Percentiles rank a stretch among this genome's conserved stretches.
These are phyloP conservation scores for Heteromurus nitidus DNA, from an alignment of 2,888 invertebrate species.

Conservation along the genomic window DNA sequence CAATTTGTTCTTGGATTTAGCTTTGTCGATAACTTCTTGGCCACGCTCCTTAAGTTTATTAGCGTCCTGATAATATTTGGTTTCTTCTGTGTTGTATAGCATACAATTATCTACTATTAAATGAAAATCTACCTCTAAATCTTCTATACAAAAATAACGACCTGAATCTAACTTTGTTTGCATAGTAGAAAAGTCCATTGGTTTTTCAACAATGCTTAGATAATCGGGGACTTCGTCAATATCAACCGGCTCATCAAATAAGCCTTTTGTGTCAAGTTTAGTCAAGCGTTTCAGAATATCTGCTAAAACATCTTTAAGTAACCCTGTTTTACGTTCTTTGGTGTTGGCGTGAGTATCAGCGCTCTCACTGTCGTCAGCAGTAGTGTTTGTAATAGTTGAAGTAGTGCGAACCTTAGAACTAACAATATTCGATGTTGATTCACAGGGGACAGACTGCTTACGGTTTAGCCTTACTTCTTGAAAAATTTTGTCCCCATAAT, in stretches of 20 bases:
- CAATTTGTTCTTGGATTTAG: neutral
- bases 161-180: neutral
- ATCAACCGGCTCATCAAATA: constrained; percentile 46
- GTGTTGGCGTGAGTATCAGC: neutral
- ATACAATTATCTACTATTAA: constrained; percentile 45
- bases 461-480: neutral
- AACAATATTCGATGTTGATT: neutral
- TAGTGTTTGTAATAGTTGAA: neutral
- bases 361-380: neutral
- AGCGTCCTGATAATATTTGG: constrained; percentile 19
- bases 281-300: neutral
- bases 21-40: neutral
- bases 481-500: constrained; percentile 18
- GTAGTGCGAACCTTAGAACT: neutral
- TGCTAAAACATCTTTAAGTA: constrained; percentile 1
- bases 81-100: constrained; percentile 30
- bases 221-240: constrained; percentile 29
- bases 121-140: constrained; percentile 26
- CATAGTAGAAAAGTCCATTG: constrained; percentile 51
- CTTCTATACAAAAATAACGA: constrained; percentile 14
- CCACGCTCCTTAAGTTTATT: constrained; percentile 20
- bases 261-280: constrained; percentile 15
- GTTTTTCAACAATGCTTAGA: constrained; percentile 10
- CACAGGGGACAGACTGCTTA: too few relatives aligned
- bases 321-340: neutral